Evolutionary conservation across 2,888 invertebrate genomes (phyloP), one percentile per base, ranked within the genome.

Genomic region (Escarpia spicata): DNA sequence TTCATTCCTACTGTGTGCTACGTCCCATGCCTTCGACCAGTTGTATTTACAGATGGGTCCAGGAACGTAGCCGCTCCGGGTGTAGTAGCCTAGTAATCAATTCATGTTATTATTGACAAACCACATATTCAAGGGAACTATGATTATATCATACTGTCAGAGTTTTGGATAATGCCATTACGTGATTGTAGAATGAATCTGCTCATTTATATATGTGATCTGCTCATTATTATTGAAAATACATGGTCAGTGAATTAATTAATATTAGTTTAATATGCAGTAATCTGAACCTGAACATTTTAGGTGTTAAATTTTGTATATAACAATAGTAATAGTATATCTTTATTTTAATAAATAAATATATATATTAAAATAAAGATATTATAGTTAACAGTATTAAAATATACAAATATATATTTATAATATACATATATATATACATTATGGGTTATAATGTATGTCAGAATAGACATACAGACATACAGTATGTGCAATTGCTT

Each of bases 21-120:
- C 94, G 75, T 95, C 95, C 96, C 96, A 96, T 0, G 96, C 96
- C 93, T 96, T 95, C 2, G 96, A 96, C 96, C 96, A 96, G 95
- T 96, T 96, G 94, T 96, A 96, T 93, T 96, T 96, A 94, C 96
- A 96, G 9, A 96, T 96, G 19, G 96, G 96, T 4, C 96, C 96
- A 90, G 96, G 96, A 6, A 96, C 96, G 95, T 96, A 96, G 2
- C 96, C 96, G 95, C 96, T 96, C 91, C 96, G 95, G 9, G 96
- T 96, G 93, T 96, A 96, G 93, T 96, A 96, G n/a, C 96, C 96
- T 96, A 91, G n/a, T 90, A 91, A 91, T 37, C 92, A 44, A 91
- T 43, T 9, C 12, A 52, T 52, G 52, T 52, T 12, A 1, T 52
- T 52, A 52, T 52, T 52, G 12, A 52, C 52, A 52, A 75, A 26